Evolutionary conservation across 2,113 vertebrate genomes (phyloP).

Genomic region (Hymenochirus boettgeri): DNA sequence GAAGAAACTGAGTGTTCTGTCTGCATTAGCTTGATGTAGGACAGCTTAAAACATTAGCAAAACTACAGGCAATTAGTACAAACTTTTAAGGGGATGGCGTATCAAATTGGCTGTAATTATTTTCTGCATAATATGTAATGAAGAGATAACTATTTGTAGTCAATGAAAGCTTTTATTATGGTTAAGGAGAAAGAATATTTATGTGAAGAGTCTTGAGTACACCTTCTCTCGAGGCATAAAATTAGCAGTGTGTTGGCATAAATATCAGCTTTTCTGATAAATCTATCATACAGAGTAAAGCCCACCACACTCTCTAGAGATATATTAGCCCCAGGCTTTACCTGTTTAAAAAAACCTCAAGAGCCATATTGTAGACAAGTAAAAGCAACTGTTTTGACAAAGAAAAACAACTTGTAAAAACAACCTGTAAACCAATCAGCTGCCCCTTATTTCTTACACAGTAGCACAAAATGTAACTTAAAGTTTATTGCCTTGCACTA

Average conservation of each 20-base stretch:
- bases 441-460: too few species aligned
- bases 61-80: slow-evolving; percentile 76
- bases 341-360: too few species aligned
- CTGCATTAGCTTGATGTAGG: slow-evolving; percentile 68
- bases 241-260: slow-evolving; percentile 17
- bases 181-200: slow-evolving; percentile 26
- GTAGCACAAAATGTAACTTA: too few species aligned
- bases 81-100: slow-evolving; percentile 68
- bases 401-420: too few species aligned
- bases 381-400: too few species aligned
- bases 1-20: slow-evolving; percentile 65
- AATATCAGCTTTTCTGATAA: slow-evolving; percentile 1
- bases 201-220: slow-evolving; percentile 10
- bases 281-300: neutral
- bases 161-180: slow-evolving; percentile 22
- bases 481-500: too few species aligned
- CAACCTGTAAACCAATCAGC: too few species aligned
- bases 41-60: slow-evolving; percentile 73
- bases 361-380: too few species aligned
- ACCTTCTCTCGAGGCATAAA: slow-evolving; percentile 3
- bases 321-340: too few species aligned
- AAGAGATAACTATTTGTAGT: slow-evolving; percentile 30
- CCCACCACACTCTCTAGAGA: too few species aligned
- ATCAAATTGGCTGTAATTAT: slow-evolving; percentile 51
- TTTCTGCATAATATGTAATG: slow-evolving; percentile 25